These are phyloP conservation scores for Calosoma granatense DNA, from an alignment of 1,140 invertebrate genomes.

Conservation along the genomic window DNA sequence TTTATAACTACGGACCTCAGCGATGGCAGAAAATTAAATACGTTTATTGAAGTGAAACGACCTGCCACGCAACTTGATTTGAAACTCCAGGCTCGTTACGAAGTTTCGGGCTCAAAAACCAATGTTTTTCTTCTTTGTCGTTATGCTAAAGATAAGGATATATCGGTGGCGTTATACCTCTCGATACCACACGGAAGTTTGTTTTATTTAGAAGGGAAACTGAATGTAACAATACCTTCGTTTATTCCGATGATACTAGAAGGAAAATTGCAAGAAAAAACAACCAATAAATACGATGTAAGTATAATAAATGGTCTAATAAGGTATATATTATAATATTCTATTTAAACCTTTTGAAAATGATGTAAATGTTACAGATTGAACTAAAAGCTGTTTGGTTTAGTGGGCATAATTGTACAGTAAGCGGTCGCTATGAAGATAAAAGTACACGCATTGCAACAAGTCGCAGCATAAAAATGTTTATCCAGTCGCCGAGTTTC, in stretches of 20 bases:
- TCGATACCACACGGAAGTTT: slow-evolving; percentile 40
- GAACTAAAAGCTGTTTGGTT: slow-evolving; percentile 65
- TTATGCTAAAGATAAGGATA: slow-evolving; percentile 45
- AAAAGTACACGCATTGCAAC: slow-evolving; percentile 47
- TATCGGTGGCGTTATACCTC: slow-evolving; percentile 39
- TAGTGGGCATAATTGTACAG: slow-evolving; percentile 58
- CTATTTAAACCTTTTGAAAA: no score
- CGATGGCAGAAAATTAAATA: slow-evolving; percentile 32
- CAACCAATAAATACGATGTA: slow-evolving; percentile 45
- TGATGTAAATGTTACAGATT: slow-evolving; percentile 41
- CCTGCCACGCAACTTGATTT: slow-evolving; percentile 36
- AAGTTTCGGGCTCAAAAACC: slow-evolving; percentile 34
- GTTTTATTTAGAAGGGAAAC: slow-evolving; percentile 40
- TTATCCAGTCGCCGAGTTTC: slow-evolving; percentile 59
- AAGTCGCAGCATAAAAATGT: slow-evolving; percentile 54
- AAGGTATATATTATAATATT: no score
- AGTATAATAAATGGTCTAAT: no score
- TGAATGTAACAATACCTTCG: slow-evolving; percentile 50
- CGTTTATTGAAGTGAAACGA: slow-evolving; percentile 30
- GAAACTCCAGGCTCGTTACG: slow-evolving; percentile 33
- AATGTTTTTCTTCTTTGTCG: slow-evolving; percentile 26
- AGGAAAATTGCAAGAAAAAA: slow-evolving; percentile 44
- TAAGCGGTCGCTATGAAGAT: slow-evolving; percentile 60
- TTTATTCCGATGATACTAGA: slow-evolving; percentile 47
- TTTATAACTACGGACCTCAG: slow-evolving; percentile 37